Evolutionary conservation across 2,888 invertebrate species (phyloP), one percentile per base, ranked within the genome.

Genomic region (Plagodis pulveraria): DNA sequence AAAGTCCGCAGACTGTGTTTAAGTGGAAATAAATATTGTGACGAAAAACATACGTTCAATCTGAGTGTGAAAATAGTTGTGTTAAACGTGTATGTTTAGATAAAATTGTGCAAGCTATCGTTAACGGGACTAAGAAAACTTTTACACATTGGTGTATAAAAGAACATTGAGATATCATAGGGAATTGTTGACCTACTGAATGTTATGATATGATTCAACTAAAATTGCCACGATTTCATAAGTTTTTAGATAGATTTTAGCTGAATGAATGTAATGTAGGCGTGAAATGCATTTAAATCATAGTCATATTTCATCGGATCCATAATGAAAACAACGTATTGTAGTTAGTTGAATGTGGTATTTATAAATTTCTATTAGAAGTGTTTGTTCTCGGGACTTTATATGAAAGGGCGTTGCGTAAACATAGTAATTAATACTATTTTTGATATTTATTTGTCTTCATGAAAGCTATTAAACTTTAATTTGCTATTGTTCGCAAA

Each of bases 1-100:
- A 34, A 35, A n/a, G 0, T 40, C 40, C 10, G 8, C 8, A 40
- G 10, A 50, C 11, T 4, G 7, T 40, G 35, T 10, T 12, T 54
- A 58, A 46, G 53, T 58, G 43, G 52, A 63, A 62, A 63, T 58
- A 65, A 65, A 67, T 62, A 65, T 46, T 55, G 47, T 57, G 62
- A 68, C 44, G 51, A 50, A 54, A 56, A 59, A 46, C 62, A 58
- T 44, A 46, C 47, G 9, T 59, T 48, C 32, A 40, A 51, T 50
- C 48, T 47, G 60, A 63, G 57, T 64, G 57, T 58, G 52, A 60
- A 53, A 59, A 55, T 38, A 12, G 40, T 57, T 48, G 22, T 22
- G 4, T 33, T 38, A 6, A 7, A 40, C 44, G 22, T 7, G n/a
- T 42, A 42, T 12, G 42, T 34, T 33, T 6, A 12, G 35, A 12